These are phyloP conservation scores for Pachypanchax playfairii DNA, from an alignment of 2,113 vertebrate species.

Conservation along the genomic window DNA sequence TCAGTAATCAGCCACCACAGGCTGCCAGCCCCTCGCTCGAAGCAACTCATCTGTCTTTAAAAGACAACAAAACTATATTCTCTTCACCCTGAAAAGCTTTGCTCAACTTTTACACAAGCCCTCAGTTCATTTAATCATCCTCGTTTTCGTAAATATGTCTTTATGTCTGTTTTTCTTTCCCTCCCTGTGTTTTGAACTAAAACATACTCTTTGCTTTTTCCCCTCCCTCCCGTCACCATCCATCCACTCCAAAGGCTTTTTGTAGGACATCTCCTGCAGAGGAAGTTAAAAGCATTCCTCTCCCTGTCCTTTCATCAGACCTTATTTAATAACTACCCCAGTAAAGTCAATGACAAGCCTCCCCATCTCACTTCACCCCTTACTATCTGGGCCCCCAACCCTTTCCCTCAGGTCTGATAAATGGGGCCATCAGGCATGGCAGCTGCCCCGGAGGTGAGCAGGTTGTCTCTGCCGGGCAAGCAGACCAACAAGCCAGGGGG, in stretches of 20 bases:
- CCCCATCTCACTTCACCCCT: conserved; percentile 16
- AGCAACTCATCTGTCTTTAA: conserved; percentile 75
- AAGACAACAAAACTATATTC: conserved; percentile 58
- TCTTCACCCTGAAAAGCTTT: conserved; percentile 29
- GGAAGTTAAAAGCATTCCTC: conserved; percentile 79
- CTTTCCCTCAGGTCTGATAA: conserved; percentile 70
- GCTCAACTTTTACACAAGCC: conserved; percentile 24
- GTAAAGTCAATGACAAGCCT: conserved; percentile 75
- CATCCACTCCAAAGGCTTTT: conserved; percentile 57
- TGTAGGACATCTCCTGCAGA: conserved; percentile 66
- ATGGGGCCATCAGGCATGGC: conserved; percentile 81
- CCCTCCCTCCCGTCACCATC: conserved; percentile 47
- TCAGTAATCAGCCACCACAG: conserved; percentile 70
- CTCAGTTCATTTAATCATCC: conserved; percentile 34
- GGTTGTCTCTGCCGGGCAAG: conserved; percentile 69
- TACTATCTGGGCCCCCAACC: conserved; percentile 48
- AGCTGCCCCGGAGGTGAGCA: conserved; percentile 83
- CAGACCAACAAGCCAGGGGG: conserved; percentile 60
- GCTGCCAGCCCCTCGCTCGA: conserved; percentile 53
- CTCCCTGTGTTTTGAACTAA: conserved; percentile 32
- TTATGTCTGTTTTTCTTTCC: conserved; percentile 28
- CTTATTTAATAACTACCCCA: conserved; percentile 79
- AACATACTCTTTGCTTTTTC: conserved; percentile 35
- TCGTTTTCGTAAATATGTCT: conserved; percentile 42
- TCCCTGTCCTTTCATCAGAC: conserved; percentile 71